Conservation (phyloP, 1,140 invertebrate species). For the Brachionus koreanus region DNA sequence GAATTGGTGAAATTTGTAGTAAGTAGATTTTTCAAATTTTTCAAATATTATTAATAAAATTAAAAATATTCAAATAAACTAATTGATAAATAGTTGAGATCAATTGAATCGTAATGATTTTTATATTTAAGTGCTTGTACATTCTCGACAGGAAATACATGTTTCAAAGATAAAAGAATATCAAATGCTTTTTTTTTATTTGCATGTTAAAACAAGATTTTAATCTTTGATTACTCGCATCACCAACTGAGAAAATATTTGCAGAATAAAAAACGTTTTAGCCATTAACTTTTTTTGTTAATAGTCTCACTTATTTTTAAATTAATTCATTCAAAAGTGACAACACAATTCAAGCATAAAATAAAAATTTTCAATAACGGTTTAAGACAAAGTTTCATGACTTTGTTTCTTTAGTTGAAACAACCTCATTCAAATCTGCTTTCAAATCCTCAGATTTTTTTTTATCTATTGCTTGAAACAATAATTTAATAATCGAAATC, state of each 20-base stretch:
- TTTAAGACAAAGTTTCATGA: too few species aligned
- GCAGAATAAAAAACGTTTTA: background rate
- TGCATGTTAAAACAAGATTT: background rate
- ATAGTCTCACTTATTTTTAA: background rate
- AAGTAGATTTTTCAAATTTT: too few species aligned
- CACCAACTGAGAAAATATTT: background rate
- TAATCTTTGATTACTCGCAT: background rate
- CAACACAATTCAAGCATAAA: background rate
- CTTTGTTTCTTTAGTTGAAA: too few species aligned
- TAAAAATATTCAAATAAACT: too few species aligned
- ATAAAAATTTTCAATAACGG: too few species aligned
- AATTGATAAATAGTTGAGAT: background rate
- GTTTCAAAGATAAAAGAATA: background rate
- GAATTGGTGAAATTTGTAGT: too few species aligned
- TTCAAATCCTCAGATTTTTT: too few species aligned
- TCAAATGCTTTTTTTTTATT: background rate
- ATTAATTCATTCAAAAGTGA: background rate
- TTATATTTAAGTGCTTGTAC: background rate
- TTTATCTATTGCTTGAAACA: too few species aligned
- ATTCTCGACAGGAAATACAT: background rate
- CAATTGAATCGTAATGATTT: background rate
- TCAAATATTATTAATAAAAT: background rate
- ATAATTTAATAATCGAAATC: too few species aligned
- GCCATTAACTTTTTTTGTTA: background rate
- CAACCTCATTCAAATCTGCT: too few species aligned